A percentile compares a stretch with the other conserved stretches of the same genome.
phyloP scores from a whole-genome alignment of 2,113 vertebrate genomes.

The Heterochromis multidens region DNA sequence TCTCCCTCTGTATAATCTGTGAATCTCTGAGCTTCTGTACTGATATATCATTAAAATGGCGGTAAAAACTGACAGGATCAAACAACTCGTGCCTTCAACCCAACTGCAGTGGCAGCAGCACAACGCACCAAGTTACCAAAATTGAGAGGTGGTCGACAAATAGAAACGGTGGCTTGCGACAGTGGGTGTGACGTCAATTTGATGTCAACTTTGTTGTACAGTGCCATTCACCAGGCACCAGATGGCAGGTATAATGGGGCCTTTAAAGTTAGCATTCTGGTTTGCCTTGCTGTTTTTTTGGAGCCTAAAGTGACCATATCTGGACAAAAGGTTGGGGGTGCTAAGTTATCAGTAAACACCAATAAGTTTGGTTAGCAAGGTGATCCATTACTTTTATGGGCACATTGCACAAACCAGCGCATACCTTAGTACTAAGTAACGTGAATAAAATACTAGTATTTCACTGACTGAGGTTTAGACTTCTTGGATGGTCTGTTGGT shows the following conservation, averaged over 20 bases:
- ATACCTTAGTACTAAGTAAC: not conserved
- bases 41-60: fast-evolving
- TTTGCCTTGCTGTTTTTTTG: too few relatives aligned
- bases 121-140: not conserved
- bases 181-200: not conserved
- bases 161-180: not conserved
- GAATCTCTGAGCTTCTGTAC: not conserved
- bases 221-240: not conserved
- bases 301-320: too few relatives aligned
- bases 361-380: not conserved
- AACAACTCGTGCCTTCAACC: not conserved
- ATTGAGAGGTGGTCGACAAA: not conserved
- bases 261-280: not conserved
- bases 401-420: not conserved
- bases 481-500: too few relatives aligned
- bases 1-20: not conserved
- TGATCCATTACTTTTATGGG: not conserved
- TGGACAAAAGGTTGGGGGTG: not conserved
- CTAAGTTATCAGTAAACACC: not conserved
- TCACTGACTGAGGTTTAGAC: too few relatives aligned
- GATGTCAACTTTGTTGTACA: not conserved
- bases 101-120: not conserved
- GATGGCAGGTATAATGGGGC: not conserved
- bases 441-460: too few relatives aligned
- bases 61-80: not conserved